These are phyloP conservation scores for Bufo gargarizans DNA, from an alignment of 2,113 vertebrate genomes.

Conservation along the genomic window DNA sequence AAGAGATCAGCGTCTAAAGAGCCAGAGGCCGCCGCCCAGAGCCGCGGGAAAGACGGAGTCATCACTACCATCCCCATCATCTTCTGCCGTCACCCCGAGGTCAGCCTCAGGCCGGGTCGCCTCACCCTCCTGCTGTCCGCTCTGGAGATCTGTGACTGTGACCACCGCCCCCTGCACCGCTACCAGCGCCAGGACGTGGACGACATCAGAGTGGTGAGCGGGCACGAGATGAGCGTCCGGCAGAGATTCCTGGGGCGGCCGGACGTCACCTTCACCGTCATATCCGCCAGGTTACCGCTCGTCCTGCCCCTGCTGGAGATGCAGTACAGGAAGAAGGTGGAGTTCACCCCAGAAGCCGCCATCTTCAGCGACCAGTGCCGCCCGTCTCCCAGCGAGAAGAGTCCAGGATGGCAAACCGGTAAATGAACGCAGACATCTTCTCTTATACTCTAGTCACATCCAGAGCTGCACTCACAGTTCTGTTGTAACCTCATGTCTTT, in stretches of 20 bases:
- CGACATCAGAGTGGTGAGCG: constrained; percentile 81
- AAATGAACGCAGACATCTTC: background rate
- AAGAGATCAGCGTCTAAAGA: constrained; percentile 65
- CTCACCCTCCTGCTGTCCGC: constrained; percentile 78
- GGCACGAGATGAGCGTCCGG: constrained; percentile 86
- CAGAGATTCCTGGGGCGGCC: constrained; percentile 90
- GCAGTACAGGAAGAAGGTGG: constrained; percentile 85
- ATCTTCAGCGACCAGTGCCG: constrained; percentile 68
- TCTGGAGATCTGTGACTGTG: constrained; percentile 81
- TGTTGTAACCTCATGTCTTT: background rate
- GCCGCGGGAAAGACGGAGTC: constrained; percentile 68
- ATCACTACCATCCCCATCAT: constrained; percentile 81
- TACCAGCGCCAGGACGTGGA: constrained; percentile 86
- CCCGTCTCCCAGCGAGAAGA: constrained; percentile 70
- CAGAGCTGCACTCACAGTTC: background rate
- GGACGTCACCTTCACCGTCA: constrained; percentile 78
- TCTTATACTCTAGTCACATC: background rate
- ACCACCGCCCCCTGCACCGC: constrained; percentile 76
- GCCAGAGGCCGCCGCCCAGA: constrained; percentile 16
- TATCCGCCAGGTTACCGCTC: constrained; percentile 88
- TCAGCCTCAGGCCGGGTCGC: constrained; percentile 77
- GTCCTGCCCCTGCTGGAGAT: constrained; percentile 78
- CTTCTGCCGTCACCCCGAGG: constrained; percentile 74
- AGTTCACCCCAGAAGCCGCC: constrained; percentile 75
- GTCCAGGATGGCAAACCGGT: constrained; percentile 78